Base-by-base conservation (phyloP, 2,888 invertebrate genomes). In the Dexiosoma caninum region DNA sequence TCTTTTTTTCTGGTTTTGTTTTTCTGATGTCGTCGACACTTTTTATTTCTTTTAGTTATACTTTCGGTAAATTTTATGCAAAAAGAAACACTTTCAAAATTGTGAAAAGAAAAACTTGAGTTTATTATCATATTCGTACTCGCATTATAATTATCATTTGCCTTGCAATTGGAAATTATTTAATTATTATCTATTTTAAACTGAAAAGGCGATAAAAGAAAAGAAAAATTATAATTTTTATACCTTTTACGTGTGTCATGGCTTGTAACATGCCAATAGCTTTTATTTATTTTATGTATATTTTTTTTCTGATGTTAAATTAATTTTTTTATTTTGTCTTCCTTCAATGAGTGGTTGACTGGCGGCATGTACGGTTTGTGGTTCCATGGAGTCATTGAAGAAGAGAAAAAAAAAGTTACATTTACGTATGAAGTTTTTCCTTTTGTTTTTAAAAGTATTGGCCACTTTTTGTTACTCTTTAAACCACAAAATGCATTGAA, bases 401-500 rank as follows among this genome's bases (percentile, higher is more conserved):
- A 44, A 57, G 44, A 10, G 46, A 19, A 9, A 40, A 21, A 40
- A 37, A 30, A 40, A 42, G 14, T 37, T 42, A 10, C 27, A 57
- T 59, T 67, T 57, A 32, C 30, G 42, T 59, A 49, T 70, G 49
- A 27, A 19, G 12, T 30, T 5, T 19, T 51, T 60, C 21, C 0
- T 44, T 37, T 35, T 67, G 6, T 49, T 70, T 49, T 40, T 27
- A 49, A 59, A 12, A 14, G 1, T 55, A 44, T 44, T 51, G 51
- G 12, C 27, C 16, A 21, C 8, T 40, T 21, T 69, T 19, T 55
- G n/a, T 49, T 40, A 12, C 10, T 49, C 10, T 14, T 35, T 14
- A 5, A 27, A 75, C 66, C 74, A 42, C 57, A 59, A 75, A 67
- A 75, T 75, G 51, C 75, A 75, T 67, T 75, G 59, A 75, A 75